Conservation (phyloP, 1,140 invertebrate genomes). For the Oedothorax gibbosus region DNA sequence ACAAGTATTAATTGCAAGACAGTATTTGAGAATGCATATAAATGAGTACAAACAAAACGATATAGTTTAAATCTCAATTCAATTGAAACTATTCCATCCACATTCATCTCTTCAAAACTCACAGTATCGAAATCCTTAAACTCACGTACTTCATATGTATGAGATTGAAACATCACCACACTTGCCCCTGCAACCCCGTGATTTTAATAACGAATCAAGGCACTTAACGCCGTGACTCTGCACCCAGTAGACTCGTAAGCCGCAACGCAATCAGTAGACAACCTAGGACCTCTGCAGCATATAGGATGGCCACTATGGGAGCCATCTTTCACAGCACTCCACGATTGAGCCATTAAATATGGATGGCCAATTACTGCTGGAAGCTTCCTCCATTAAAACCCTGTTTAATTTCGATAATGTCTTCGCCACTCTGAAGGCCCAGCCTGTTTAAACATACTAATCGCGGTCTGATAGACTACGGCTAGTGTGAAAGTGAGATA, state of each 20-base stretch:
- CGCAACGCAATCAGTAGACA: constrained; percentile 23
- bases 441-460: constrained; percentile 22
- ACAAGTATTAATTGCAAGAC: too few species aligned
- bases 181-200: not conserved
- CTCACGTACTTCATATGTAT: not conserved
- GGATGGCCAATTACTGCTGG: constrained; percentile 33
- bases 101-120: too few species aligned
- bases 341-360: constrained; percentile 51
- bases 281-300: not conserved
- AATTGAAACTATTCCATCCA: too few species aligned
- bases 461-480: constrained; percentile 27
- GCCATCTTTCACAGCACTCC: constrained; percentile 21
- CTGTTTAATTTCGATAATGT: constrained; percentile 59
- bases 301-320: not conserved
- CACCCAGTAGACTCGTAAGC: constrained; percentile 45
- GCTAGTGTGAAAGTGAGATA: constrained; percentile 13
- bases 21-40: too few species aligned
- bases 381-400: constrained; percentile 31
- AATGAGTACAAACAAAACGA: too few species aligned
- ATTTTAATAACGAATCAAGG: constrained; percentile 42
- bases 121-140: not conserved
- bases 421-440: constrained; percentile 2
- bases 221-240: not conserved
- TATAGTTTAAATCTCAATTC: too few species aligned
- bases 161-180: constrained; percentile 28